These are phyloP conservation scores for Galemys pyrenaicus DNA, from an alignment of 2,113 vertebrate species.

Conservation along the genomic window DNA sequence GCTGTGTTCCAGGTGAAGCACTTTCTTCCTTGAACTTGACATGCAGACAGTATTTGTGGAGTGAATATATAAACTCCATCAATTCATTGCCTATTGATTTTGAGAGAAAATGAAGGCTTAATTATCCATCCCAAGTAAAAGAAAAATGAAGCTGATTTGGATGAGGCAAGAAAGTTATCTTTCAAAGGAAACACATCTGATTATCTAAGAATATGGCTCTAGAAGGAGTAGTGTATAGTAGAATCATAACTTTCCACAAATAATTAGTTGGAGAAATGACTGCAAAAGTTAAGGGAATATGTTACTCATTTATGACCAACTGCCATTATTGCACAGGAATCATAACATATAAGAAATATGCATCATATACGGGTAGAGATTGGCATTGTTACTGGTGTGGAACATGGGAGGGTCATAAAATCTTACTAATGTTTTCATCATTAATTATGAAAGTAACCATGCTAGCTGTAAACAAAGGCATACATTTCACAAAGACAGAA, in stretches of 20 bases:
- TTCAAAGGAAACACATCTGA: not conserved
- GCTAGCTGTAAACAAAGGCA: not conserved
- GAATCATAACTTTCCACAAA: not conserved
- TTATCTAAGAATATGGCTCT: not conserved
- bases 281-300: not conserved
- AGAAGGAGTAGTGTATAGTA: not conserved
- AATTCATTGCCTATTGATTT: not conserved
- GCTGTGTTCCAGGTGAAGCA: not conserved
- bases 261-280: not conserved
- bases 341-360: not conserved
- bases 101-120: conserved; percentile 1
- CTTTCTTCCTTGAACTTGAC: not conserved
- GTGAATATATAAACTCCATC: not conserved
- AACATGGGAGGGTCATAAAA: not conserved
- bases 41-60: not conserved
- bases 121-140: conserved; percentile 11
- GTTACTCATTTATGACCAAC: not conserved
- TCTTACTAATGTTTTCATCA: not conserved
- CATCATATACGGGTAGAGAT: not conserved
- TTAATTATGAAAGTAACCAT: not conserved
- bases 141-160: not conserved
- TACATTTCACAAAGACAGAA: not conserved
- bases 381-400: not conserved
- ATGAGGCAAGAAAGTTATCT: not conserved
- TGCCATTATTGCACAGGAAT: not conserved